Evolutionary conservation across 2,888 invertebrate species (phyloP), one percentile per base, ranked within the genome.

Genomic region (Mythimna albipuncta): DNA sequence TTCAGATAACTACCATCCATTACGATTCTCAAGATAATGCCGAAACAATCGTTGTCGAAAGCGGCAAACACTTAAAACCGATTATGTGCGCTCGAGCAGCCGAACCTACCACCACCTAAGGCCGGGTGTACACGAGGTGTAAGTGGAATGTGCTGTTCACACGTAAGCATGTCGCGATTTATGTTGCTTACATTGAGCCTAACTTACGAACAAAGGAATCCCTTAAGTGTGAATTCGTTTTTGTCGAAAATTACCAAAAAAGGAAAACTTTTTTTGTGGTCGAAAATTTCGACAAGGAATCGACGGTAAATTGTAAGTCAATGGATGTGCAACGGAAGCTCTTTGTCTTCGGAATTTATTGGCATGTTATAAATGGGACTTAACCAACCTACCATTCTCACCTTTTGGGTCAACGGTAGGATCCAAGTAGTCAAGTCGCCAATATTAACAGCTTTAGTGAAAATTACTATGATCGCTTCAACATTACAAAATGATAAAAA

Each of bases 61-160:
- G 78, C 67, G 70, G 84, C 82, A 80, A 88, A 89, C 90, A 90
- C 87, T 89, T 88, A 89, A 89, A 90, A 88, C 87, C 89, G 88
- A 91, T 91, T 90, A 89, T 79, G 72, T 84, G 89, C 89, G 86
- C 87, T 75, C 83, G 88, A 87, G 87, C 86, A 77, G 82, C 75
- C 50, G 38, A 32, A 82, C 79, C 21, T 77, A 68, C 82, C 83
- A 85, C 63, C 84, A 85, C 63, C 84, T 85, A 85, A 82, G 66
- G 84, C 74, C 63, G 65, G 57, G 64, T 58, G 72, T 86, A 88
- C 86, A 83, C 61, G 84, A 62, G 64, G 64, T 72, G 74, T 84
- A 84, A 85, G 85, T 92, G 91, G 91, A 91, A 89, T 92, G 90
- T 85, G 82, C 76, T 92, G 92, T 91, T 90, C 86, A 83, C 85